phyloP scores from a whole-genome alignment of 2,888 invertebrate genomes.

The Euspilapteryx auroguttella region DNA sequence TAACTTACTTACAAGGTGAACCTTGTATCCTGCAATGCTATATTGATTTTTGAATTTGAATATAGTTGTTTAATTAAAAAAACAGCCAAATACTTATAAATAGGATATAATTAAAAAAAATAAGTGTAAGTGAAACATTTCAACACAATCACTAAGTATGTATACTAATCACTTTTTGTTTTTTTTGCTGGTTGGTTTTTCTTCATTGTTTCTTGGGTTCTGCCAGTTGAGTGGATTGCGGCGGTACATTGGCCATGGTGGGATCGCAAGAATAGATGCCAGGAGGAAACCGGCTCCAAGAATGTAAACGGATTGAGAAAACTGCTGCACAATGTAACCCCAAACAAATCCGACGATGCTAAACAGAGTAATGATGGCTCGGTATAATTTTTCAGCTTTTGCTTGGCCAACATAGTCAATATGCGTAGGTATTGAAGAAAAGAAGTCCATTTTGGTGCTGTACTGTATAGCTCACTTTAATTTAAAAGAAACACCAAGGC shows the following conservation, averaged over 20 bases:
- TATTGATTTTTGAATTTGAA: no score
- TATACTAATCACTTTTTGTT: constrained; percentile 42
- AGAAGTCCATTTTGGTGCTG: constrained; percentile 39
- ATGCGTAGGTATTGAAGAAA: constrained; percentile 50
- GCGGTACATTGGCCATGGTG: constrained; percentile 96
- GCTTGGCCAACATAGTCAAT: constrained; percentile 88
- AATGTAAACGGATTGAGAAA: constrained; percentile 93
- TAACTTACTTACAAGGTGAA: no score
- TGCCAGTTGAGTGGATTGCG: constrained; percentile 89
- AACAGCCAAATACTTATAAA: no score
- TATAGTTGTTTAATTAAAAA: constrained; percentile 1
- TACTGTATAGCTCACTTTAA: no score
- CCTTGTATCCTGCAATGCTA: no score
- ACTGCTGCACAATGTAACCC: constrained; percentile 94
- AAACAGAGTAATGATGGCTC: constrained; percentile 88
- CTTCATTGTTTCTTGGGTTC: constrained; percentile 62
- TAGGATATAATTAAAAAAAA: no score
- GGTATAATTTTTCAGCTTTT: constrained; percentile 84
- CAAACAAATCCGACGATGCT: constrained; percentile 89
- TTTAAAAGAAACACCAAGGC: not conserved
- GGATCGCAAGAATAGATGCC: constrained; percentile 84
- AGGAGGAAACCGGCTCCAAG: constrained; percentile 88
- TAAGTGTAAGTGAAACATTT: not conserved
- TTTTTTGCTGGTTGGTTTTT: constrained; percentile 48
- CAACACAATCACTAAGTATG: not conserved